Base-by-base conservation (phyloP, 2,113 vertebrate species). In the Pogona vitticeps region DNA sequence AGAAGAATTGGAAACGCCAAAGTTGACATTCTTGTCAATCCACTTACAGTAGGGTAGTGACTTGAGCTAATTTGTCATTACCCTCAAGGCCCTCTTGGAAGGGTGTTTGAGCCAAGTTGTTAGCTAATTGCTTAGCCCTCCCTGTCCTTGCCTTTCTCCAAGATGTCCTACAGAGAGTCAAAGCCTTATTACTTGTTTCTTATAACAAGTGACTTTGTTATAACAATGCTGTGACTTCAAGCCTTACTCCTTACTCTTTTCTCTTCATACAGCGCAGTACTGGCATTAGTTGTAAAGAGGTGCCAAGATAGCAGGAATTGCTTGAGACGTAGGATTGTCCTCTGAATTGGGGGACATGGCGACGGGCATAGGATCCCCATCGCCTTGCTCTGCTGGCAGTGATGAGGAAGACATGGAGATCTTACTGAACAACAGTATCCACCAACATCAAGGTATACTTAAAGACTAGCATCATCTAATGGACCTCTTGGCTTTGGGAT, bases 401-500 rank as follows among this genome's bases (percentile, higher is more conserved):
- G 96, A 97, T 65, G 96, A 97, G 40, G 96, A 97, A 33, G 96
- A 96, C 0, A 96, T 97, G 95, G 96, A 97, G 86, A 95, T 96
- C 89, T 92, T 97, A 42, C 78, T 97, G 92, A 96, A 96, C 94
- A 96, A 94, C 28, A 89, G 96, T 80, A 90, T 97, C n/a, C 91
- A 96, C 58, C 96, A 95, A 86, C 96, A 96, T 84, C 96, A 94
- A 94, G 94, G 95, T 95, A 94, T 1, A 42, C 75, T 13, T 40
- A 28, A 21, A 80, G 38, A 46, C 14, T 76, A 15, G 28, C 40
- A 21, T 56, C 61, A 82, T 76, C 28, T 13, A 5, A 0, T 17
- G 20, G 56, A 61, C 52, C 10, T 26, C 33, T n/a, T 63, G 0
- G 0, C n/a, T 63, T 63, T 40, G 58, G 56, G 36, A 21, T 4